A percentile compares a stretch with the other conserved stretches of the same genome.
Conservation (phyloP, 30 jellyfish, hydroid and myxozoan species). For the Turritopsis dohrnii region DNA sequence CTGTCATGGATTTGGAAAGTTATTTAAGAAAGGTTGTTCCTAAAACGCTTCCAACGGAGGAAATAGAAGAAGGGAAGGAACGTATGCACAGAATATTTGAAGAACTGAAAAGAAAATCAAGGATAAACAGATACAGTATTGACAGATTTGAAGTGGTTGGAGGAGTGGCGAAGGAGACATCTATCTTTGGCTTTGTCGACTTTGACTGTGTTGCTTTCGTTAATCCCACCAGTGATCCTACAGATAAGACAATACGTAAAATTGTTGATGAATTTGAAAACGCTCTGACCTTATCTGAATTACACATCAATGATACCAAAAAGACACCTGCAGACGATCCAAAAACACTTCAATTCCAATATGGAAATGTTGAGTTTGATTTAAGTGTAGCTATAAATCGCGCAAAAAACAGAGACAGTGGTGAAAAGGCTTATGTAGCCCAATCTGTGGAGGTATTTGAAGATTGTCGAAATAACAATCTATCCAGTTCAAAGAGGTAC, state of each 20-base stretch:
- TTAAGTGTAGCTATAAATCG: not conserved
- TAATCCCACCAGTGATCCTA: no score
- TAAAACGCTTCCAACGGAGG: not conserved
- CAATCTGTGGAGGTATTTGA: not conserved
- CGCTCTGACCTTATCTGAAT: not conserved
- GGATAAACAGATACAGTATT: not conserved
- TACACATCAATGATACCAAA: not conserved
- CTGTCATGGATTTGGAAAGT: not conserved
- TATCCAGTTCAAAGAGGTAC: not conserved
- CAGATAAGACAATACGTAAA: not conserved
- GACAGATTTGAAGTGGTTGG: constrained; percentile 7
- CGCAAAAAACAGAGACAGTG: not conserved
- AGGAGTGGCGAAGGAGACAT: constrained; percentile 10
- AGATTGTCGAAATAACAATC: not conserved
- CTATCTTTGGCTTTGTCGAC: not conserved
- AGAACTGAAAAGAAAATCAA: not conserved
- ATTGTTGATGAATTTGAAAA: constrained; percentile 15
- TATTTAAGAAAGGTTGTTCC: not conserved
- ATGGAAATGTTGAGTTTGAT: constrained; percentile 6
- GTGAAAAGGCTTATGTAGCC: not conserved
- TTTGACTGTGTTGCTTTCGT: constrained; percentile 21
- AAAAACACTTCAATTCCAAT: not conserved
- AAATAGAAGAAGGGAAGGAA: constrained; percentile 7
- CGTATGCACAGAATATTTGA: not conserved
- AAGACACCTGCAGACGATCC: constrained; percentile 19